Percentiles rank a stretch among this genome's conserved stretches.
Evolutionary conservation across 2,888 invertebrate species (phyloP).

Genomic region (Ochropleura leucogaster): DNA sequence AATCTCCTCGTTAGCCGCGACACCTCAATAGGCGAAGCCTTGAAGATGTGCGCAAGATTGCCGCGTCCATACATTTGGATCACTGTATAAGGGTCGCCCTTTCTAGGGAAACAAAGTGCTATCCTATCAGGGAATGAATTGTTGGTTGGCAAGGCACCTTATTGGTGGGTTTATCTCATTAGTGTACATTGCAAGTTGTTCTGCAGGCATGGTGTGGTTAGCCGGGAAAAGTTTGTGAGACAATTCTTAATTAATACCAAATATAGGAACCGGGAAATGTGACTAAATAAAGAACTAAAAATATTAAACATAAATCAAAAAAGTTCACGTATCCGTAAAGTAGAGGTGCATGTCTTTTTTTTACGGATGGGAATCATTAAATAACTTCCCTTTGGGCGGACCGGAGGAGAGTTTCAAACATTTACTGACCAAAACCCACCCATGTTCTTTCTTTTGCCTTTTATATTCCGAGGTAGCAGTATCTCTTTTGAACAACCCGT

Average conservation of each 20-base stretch:
- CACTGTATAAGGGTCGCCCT: slow-evolving; percentile 37
- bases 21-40: slow-evolving; percentile 78
- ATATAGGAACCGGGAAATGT: slow-evolving; percentile 10
- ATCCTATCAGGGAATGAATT: slow-evolving; percentile 39
- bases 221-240: neutral
- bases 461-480: no score
- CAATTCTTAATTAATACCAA: slow-evolving; percentile 26
- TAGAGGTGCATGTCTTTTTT: no score
- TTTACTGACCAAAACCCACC: no score
- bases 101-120: slow-evolving; percentile 54
- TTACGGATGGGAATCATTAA: no score
- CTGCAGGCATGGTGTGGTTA: neutral
- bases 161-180: slow-evolving; percentile 36
- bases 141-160: slow-evolving; percentile 14
- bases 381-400: no score
- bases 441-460: no score
- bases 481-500: no score
- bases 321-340: neutral
- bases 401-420: no score
- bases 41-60: slow-evolving; percentile 61
- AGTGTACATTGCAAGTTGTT: slow-evolving; percentile 8
- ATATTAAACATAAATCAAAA: neutral
- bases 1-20: slow-evolving; percentile 82
- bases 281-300: neutral
- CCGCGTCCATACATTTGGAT: slow-evolving; percentile 42